Percentiles rank a stretch among this genome's conserved stretches.
phyloP scores from a whole-genome alignment of 2,888 invertebrate genomes.

The Netelia fuscicornis region DNA sequence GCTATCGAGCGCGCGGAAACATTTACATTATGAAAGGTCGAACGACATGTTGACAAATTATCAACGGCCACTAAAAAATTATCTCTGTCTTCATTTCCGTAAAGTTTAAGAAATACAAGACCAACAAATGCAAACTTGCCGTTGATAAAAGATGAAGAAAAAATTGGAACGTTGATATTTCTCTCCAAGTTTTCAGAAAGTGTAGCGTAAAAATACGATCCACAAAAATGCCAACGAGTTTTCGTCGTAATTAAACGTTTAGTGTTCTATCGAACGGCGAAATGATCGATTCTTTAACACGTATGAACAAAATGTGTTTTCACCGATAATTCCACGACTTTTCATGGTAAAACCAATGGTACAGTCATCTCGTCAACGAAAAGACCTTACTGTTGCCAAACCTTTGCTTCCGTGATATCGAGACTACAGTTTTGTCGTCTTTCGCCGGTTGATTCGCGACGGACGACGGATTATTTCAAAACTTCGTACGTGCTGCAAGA shows the following conservation, averaged over 20 bases:
- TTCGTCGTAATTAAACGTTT: neutral
- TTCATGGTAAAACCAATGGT: neutral
- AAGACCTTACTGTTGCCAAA: no score
- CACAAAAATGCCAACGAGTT: neutral
- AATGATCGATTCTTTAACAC: neutral
- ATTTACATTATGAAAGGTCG: constrained; percentile 13
- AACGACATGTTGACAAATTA: constrained; percentile 39
- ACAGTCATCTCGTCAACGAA: no score
- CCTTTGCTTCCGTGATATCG: neutral
- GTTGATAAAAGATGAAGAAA: neutral
- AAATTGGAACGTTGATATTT: neutral
- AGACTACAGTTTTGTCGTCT: constrained; percentile 5
- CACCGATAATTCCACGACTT: neutral
- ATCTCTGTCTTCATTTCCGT: neutral
- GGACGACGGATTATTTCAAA: neutral
- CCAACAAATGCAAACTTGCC: constrained; percentile 9
- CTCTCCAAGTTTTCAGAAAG: no score
- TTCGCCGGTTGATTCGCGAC: neutral
- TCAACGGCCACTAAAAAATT: constrained; percentile 6
- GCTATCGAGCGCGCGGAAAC: constrained; percentile 31
- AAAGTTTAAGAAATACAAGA: neutral
- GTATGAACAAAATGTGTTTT: neutral
- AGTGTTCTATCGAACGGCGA: neutral
- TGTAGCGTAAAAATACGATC: no score
- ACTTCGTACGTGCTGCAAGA: constrained; percentile 3